A percentile compares a stretch with the other conserved stretches of the same genome.
These are phyloP conservation scores for Conger conger DNA, from an alignment of 2,113 vertebrate genomes.

Conservation along the genomic window DNA sequence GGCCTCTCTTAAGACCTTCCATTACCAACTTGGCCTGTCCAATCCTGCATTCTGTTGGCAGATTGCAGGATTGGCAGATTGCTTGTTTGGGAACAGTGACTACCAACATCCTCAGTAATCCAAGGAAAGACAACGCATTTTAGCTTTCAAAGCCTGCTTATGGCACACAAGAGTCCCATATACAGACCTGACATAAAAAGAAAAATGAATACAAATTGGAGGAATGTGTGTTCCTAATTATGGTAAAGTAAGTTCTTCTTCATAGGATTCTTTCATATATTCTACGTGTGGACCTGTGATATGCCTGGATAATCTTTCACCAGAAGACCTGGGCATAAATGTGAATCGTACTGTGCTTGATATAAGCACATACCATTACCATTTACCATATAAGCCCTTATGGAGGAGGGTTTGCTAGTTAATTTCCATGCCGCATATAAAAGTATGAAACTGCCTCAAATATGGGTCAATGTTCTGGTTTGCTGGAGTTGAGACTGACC, in stretches of 20 bases:
- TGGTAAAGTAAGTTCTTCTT: background rate
- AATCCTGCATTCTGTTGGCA: background rate
- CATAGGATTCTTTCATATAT: background rate
- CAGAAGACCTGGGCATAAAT: constrained; percentile 11
- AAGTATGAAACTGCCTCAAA: constrained; percentile 12
- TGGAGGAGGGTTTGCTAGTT: background rate
- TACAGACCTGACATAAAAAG: background rate
- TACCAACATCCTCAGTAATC: background rate
- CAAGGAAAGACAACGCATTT: background rate
- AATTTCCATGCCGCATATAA: constrained; percentile 16
- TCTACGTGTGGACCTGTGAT: constrained; percentile 8
- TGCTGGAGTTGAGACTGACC: constrained; percentile 8
- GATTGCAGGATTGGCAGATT: too few relatives aligned
- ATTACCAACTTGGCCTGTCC: background rate
- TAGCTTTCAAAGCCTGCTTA: background rate
- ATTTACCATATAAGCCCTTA: constrained; percentile 23
- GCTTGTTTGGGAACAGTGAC: background rate
- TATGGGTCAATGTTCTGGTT: constrained; percentile 30
- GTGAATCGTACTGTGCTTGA: background rate
- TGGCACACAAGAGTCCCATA: background rate
- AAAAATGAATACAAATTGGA: background rate
- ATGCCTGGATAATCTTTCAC: constrained; percentile 22
- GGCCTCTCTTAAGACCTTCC: background rate
- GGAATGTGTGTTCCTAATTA: constrained; percentile 2
- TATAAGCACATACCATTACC: too few relatives aligned